A percentile compares a stretch with the other conserved stretches of the same genome.
Conservation (phyloP, 2,888 invertebrate genomes). For the Tetranychus truncatus region DNA sequence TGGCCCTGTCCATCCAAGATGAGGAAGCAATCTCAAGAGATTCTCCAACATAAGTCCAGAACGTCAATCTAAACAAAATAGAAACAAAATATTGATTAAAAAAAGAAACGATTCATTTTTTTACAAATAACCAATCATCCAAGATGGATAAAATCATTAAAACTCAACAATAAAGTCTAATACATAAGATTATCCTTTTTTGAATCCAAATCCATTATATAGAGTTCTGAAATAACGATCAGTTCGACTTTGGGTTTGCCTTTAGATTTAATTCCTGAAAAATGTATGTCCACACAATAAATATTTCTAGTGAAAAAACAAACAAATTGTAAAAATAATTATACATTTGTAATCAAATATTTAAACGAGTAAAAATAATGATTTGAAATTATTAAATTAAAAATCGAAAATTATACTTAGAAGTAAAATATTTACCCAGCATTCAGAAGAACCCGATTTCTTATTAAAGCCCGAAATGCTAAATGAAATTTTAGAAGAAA, state of each 20-base stretch:
- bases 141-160: slow-evolving; percentile 35
- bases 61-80: slow-evolving; percentile 51
- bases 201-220: slow-evolving; percentile 49
- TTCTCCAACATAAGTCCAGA: slow-evolving; percentile 74
- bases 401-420: slow-evolving; percentile 36
- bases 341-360: slow-evolving; percentile 35
- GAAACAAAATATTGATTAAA: neutral
- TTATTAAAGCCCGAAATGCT: too few relatives aligned
- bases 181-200: slow-evolving; percentile 32
- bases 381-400: slow-evolving; percentile 43
- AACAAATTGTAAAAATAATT: slow-evolving; percentile 9
- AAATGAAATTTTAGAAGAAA: slow-evolving; percentile 49
- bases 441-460: slow-evolving; percentile 46
- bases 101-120: slow-evolving; percentile 43
- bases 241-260: slow-evolving; percentile 43
- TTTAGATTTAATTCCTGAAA: slow-evolving; percentile 35
- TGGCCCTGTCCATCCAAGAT: slow-evolving; percentile 83
- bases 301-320: slow-evolving; percentile 44
- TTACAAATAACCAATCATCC: slow-evolving; percentile 86
- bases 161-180: neutral
- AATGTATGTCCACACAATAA: slow-evolving; percentile 79
- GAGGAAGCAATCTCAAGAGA: slow-evolving; percentile 79
- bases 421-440: slow-evolving; percentile 38
- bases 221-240: slow-evolving; percentile 68
- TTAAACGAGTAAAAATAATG: slow-evolving; percentile 25